Percentiles rank a stretch among this genome's conserved stretches.
Evolutionary conservation across 2,797 vertebrate species (phyloP).

Genomic region (Calcarius lapponicus): DNA sequence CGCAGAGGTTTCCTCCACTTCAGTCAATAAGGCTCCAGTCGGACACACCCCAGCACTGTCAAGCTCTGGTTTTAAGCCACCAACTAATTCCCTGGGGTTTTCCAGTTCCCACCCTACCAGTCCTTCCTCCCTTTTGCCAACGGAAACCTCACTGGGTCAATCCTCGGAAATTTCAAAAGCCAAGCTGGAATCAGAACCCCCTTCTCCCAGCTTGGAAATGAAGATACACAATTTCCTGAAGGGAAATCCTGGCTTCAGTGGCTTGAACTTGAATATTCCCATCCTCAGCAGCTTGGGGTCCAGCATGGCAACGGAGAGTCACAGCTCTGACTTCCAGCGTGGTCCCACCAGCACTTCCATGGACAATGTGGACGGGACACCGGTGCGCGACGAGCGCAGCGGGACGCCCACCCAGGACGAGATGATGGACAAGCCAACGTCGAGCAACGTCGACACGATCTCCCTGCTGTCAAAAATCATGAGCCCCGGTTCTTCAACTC

Average conservation of each 20-base stretch:
- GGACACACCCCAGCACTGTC: constrained; percentile 69
- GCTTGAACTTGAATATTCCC: constrained; percentile 86
- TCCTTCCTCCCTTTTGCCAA: constrained; percentile 68
- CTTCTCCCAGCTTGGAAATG: constrained; percentile 90
- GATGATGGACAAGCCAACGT: constrained; percentile 93
- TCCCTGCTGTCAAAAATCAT: constrained; percentile 81
- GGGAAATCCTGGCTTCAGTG: constrained; percentile 94
- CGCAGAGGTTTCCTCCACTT: constrained; percentile 80
- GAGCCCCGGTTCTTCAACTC: constrained; percentile 80
- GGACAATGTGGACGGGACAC: constrained; percentile 93
- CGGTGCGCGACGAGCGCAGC: constrained; percentile 92
- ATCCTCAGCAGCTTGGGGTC: constrained; percentile 83
- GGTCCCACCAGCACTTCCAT: constrained; percentile 76
- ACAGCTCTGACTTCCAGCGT: constrained; percentile 74
- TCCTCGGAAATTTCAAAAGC: constrained; percentile 72
- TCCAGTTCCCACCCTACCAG: constrained; percentile 63
- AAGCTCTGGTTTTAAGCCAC: constrained; percentile 73
- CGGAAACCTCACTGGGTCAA: constrained; percentile 69
- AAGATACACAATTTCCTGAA: constrained; percentile 99
- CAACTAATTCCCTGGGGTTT: constrained; percentile 71
- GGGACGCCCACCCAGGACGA: constrained; percentile 98
- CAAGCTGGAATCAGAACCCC: constrained; percentile 74
- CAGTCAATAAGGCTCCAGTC: constrained; percentile 62
- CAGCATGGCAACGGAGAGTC: constrained; percentile 63
- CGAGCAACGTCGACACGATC: constrained; percentile 79